These are phyloP conservation scores for Lacerta viridis DNA, from an alignment of 2,797 vertebrate genomes.

Conservation along the genomic window DNA sequence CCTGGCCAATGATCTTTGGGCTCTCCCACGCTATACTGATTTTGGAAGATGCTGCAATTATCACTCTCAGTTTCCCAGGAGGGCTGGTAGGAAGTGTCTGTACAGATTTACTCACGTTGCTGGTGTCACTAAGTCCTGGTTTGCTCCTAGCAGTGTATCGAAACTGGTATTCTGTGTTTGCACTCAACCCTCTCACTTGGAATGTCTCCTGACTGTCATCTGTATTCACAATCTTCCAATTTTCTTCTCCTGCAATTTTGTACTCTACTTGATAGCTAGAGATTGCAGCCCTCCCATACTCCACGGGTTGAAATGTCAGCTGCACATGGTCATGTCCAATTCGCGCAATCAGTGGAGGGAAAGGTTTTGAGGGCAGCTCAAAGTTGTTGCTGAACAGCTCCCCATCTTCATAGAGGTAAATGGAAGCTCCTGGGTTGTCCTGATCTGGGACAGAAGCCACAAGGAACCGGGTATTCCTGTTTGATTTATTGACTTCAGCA, in stretches of 20 bases:
- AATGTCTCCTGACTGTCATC: conserved; percentile 32
- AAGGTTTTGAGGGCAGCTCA: conserved; percentile 68
- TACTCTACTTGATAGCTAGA: conserved; percentile 55
- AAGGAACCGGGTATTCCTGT: conserved; percentile 50
- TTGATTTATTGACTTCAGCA: conserved; percentile 54
- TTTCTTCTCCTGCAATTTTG: conserved; percentile 38
- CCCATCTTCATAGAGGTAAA: conserved; percentile 60
- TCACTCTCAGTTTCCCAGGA: neutral
- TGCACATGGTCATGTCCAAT: conserved; percentile 61
- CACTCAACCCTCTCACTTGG: conserved; percentile 53
- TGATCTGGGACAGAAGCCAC: conserved; percentile 43
- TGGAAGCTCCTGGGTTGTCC: conserved; percentile 57
- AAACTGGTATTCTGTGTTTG: conserved; percentile 68
- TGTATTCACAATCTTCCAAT: conserved; percentile 47
- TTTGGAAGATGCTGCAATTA: neutral
- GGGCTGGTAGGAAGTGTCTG: conserved; percentile 45
- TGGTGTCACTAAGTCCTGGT: conserved; percentile 26
- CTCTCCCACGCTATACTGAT: conserved; percentile 2
- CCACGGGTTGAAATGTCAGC: conserved; percentile 50
- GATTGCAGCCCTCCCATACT: conserved; percentile 56
- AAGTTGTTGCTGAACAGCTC: conserved; percentile 35
- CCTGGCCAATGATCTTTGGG: conserved; percentile 3
- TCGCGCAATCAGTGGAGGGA: conserved; percentile 20
- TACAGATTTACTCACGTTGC: neutral
- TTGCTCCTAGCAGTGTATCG: conserved; percentile 63